Evolutionary conservation across 2,888 invertebrate species (phyloP).

Genomic region (Argyresthia albistria): DNA sequence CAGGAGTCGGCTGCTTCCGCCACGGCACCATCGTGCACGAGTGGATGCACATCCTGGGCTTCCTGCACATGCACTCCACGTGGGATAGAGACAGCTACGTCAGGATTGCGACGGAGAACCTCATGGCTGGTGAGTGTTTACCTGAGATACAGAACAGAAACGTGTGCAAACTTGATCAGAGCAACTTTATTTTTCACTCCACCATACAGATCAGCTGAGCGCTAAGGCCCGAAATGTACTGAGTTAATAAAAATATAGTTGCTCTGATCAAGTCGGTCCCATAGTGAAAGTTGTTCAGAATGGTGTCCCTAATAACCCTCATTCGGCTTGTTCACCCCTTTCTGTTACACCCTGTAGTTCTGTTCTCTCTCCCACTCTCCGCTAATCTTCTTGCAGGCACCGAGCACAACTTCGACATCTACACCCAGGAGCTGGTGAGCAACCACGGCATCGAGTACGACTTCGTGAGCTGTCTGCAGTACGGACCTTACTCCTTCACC

Average conservation of each 20-base stretch:
- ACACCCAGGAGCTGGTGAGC: slow-evolving; percentile 64
- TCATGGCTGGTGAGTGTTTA: slow-evolving; percentile 56
- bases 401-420: slow-evolving; percentile 72
- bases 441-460: slow-evolving; percentile 77
- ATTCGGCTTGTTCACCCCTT: too few relatives aligned
- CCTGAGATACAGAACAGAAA: too few relatives aligned
- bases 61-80: slow-evolving; percentile 62
- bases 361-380: too few relatives aligned
- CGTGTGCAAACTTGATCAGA: too few relatives aligned
- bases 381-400: slow-evolving; percentile 52
- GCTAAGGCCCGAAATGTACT: too few relatives aligned
- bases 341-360: too few relatives aligned
- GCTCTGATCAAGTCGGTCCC: too few relatives aligned
- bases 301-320: too few relatives aligned
- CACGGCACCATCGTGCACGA: slow-evolving; percentile 84
- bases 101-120: slow-evolving; percentile 79
- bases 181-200: too few relatives aligned
- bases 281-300: too few relatives aligned
- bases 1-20: slow-evolving; percentile 70
- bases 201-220: too few relatives aligned
- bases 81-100: slow-evolving; percentile 68
- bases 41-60: slow-evolving; percentile 69
- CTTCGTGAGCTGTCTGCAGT: slow-evolving; percentile 83
- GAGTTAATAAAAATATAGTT: too few relatives aligned
- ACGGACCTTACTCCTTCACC: slow-evolving; percentile 76